A percentile compares a stretch with the other conserved stretches of the same genome.
These are phyloP conservation scores for Lepisosteus oculatus DNA, from an alignment of 2,113 vertebrate genomes.

Conservation along the genomic window DNA sequence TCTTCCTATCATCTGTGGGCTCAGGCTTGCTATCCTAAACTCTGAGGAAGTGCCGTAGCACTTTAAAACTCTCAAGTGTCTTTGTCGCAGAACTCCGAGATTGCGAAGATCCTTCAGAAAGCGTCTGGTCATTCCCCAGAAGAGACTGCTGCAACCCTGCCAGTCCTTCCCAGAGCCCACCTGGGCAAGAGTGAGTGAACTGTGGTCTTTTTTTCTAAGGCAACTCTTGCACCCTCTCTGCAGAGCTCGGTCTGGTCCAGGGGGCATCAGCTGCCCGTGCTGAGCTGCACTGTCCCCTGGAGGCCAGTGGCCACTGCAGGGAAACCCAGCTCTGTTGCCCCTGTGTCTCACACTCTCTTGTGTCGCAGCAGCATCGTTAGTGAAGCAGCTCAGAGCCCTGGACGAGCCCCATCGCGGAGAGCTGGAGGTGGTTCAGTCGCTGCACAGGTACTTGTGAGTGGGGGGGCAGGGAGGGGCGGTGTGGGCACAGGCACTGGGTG, in stretches of 20 bases:
- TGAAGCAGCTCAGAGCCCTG: conserved; percentile 59
- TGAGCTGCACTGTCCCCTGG: too few species aligned
- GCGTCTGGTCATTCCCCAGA: conserved; percentile 58
- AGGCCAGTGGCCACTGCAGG: too few species aligned
- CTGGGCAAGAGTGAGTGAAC: conserved; percentile 42
- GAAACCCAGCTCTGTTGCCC: not conserved
- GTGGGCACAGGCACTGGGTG: not conserved
- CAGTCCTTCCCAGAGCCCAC: conserved; percentile 57
- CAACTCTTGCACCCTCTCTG: too few species aligned
- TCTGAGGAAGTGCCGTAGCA: too few species aligned
- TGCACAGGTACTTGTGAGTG: conserved; percentile 46
- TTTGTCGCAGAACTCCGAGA: conserved; percentile 76
- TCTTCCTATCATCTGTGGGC: not conserved
- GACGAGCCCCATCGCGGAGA: conserved; percentile 61
- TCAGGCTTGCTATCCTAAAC: too few species aligned
- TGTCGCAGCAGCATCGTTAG: conserved; percentile 50
- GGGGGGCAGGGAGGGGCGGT: not conserved
- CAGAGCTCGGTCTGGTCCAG: too few species aligned
- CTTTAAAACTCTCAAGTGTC: not conserved
- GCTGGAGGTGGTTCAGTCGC: conserved; percentile 66
- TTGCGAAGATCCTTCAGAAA: conserved; percentile 78
- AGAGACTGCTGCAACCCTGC: conserved; percentile 51
- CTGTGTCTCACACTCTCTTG: not conserved
- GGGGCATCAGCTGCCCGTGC: too few species aligned
- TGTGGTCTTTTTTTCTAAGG: too few species aligned